Evolutionary conservation across 2,888 invertebrate species (phyloP).

Genomic region (Strigamia maritima): DNA sequence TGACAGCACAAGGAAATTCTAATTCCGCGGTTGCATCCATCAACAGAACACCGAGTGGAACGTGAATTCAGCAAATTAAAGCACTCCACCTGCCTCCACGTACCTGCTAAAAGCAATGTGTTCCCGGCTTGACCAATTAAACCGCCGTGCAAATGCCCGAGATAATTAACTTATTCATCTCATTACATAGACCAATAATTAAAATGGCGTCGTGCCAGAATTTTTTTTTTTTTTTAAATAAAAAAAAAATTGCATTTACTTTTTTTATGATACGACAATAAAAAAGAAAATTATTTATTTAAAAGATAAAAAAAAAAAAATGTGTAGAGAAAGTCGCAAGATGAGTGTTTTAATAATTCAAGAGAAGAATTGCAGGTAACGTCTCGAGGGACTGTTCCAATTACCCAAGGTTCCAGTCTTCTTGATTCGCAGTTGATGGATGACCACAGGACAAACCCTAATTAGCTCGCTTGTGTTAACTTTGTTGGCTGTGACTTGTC

Average conservation of each 20-base stretch:
- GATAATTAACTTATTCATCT: not conserved
- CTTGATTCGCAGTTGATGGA: slow-evolving; percentile 1
- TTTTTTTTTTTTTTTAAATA: not conserved
- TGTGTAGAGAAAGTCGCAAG: not conserved
- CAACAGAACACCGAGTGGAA: not conserved
- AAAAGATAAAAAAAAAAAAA: not conserved
- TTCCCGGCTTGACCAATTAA: slow-evolving; percentile 4
- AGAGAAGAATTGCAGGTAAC: not conserved
- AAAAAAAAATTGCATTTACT: not conserved
- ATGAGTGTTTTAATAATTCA: slow-evolving; percentile 15
- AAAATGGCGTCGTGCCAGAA: not conserved
- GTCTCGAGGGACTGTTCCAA: not conserved
- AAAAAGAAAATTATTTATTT: not conserved
- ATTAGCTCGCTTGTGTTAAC: not conserved
- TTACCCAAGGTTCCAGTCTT: not conserved
- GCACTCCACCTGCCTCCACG: not conserved
- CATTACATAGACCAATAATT: not conserved
- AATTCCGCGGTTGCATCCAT: slow-evolving; percentile 15
- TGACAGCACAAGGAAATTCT: not conserved
- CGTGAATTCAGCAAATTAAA: not conserved
- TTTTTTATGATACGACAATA: not conserved
- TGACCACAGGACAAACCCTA: not conserved
- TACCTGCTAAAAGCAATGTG: not conserved
- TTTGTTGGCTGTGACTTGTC: too few species aligned
- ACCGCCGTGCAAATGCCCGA: not conserved